Percentiles rank a stretch among this genome's conserved stretches.
Conservation (phyloP, 2,113 vertebrate species). For the Cyphomyrus plagiostoma region DNA sequence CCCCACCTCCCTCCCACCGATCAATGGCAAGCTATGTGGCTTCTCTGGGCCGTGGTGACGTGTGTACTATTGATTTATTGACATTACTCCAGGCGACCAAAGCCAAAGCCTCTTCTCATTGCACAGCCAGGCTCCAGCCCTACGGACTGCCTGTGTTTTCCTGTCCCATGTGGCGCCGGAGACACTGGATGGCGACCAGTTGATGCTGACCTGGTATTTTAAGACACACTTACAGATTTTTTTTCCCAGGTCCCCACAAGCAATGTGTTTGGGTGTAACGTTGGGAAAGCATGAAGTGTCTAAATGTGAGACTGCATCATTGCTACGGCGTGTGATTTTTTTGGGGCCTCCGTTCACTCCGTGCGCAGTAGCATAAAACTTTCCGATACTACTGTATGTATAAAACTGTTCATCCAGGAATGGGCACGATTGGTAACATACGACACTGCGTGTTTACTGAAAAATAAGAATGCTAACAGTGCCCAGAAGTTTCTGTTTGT, state of each 20-base stretch:
- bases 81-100: slow-evolving; percentile 59
- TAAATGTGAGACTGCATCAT: background rate
- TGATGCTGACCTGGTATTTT: background rate
- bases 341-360: background rate
- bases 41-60: slow-evolving; percentile 67
- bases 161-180: slow-evolving; percentile 40
- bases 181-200: background rate
- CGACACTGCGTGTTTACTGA: background rate
- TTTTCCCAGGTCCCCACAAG: background rate
- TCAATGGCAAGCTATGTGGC: slow-evolving; percentile 74
- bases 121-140: slow-evolving; percentile 56
- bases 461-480: background rate
- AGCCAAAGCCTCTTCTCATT: slow-evolving; percentile 54
- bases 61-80: slow-evolving; percentile 74
- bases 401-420: background rate
- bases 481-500: background rate
- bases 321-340: background rate
- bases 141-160: slow-evolving; percentile 42
- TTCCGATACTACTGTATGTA: background rate
- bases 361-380: background rate
- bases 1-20: slow-evolving; percentile 56
- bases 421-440: background rate
- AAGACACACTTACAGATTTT: background rate
- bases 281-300: background rate
- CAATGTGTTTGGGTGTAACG: background rate